Evolutionary conservation across 2,113 vertebrate species (phyloP).

Genomic region (Sminthopsis crassicaudata): DNA sequence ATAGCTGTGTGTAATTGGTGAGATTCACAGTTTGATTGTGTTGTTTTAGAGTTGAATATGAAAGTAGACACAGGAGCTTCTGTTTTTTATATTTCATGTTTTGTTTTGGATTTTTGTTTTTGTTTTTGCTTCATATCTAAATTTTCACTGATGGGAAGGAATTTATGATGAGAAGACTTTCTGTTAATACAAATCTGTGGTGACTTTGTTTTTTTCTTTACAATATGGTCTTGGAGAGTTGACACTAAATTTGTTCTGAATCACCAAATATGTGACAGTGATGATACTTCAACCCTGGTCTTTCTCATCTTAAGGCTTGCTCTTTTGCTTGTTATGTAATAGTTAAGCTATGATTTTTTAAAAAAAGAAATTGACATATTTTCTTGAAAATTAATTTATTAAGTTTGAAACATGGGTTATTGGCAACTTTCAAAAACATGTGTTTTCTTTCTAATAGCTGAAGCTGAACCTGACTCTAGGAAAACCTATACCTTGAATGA

Average conservation of each 20-base stretch:
- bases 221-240: neutral
- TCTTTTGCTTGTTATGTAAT: neutral
- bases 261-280: neutral
- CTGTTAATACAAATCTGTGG: neutral
- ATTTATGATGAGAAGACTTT: neutral
- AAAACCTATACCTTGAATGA: slow-evolving; percentile 82
- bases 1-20: neutral
- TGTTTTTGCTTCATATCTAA: neutral
- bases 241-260: neutral
- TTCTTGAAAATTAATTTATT: neutral
- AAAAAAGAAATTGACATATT: neutral
- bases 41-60: neutral
- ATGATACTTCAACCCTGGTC: neutral
- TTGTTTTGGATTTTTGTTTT: neutral
- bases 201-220: neutral
- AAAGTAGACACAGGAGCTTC: neutral
- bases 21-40: neutral
- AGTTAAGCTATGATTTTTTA: neutral
- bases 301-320: neutral
- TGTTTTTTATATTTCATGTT: neutral
- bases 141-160: neutral
- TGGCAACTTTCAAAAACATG: slow-evolving; percentile 42
- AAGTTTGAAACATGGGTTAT: neutral
- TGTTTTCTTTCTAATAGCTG: slow-evolving; percentile 68
- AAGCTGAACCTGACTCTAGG: slow-evolving; percentile 68